Evolutionary conservation across 2,888 invertebrate species (phyloP), one percentile per base, ranked within the genome.

Genomic region (Diarsia rubi): DNA sequence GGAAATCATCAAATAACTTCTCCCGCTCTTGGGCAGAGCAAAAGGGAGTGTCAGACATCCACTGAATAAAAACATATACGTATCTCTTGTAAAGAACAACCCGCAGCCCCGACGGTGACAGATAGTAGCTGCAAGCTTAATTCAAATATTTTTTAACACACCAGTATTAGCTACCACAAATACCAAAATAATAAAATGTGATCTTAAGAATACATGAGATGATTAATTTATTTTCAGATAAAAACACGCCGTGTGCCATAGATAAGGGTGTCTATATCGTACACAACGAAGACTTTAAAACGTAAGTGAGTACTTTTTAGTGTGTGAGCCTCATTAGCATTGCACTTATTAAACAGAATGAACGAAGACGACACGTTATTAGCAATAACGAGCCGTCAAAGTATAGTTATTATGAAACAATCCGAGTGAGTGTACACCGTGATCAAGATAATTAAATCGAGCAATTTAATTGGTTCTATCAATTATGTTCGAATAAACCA

Each of bases 361-460:
- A 93, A 90, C 88, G 94, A 94, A 92, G 91, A 92, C 88, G 91
- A 92, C 82, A 89, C 86, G 89, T 91, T 95, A 83, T 87, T 95
- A 91, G 85, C 81, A 82, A 84, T 86, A 88, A 82, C 83, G 81
- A 86, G 76, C 73, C 85, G 83, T 79, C 89, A 85, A 82, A 89
- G 85, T 84, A 85, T 75, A 81, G 86, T 84, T 66, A 91, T 91
- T 66, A 91, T 91, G 90, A 88, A 81, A 78, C 82, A 83, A 65
- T 87, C 86, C 70, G 80, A 88, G 93, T 94, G 86, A 92, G 92
- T 79, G 83, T 69, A 52, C 49, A 52, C n/a, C 65, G 67, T 47
- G 62, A 74, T 75, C 75, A 73, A 79, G 78, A 80, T 73, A 82
- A 78, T 79, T 83, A 70, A 49, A 57, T 57, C 42, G n/a, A 69